Percentiles rank a stretch among this genome's conserved stretches.
Conservation (phyloP, 2,888 invertebrate species). For the Furcula furcula region DNA sequence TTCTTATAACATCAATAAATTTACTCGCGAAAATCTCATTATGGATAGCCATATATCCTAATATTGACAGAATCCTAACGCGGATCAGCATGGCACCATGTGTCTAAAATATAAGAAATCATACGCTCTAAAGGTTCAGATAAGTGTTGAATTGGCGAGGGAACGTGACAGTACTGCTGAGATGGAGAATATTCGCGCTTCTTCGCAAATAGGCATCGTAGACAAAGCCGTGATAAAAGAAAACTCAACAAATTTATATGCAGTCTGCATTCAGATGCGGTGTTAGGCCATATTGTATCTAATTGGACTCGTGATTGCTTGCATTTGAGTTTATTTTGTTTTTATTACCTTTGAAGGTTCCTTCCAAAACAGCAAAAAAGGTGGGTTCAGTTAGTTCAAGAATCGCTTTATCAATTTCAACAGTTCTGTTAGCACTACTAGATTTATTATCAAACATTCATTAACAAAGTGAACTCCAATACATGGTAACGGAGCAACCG, state of each 20-base stretch:
- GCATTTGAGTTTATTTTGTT: background rate
- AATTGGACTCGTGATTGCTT: constrained; percentile 13
- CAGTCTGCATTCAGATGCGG: constrained; percentile 19
- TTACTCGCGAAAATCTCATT: too few species aligned
- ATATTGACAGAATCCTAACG: background rate
- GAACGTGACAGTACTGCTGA: constrained; percentile 21
- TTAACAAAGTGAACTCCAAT: too few species aligned
- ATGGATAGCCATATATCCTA: too few species aligned
- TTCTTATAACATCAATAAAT: too few species aligned
- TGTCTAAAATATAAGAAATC: constrained; percentile 20
- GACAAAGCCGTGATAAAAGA: constrained; percentile 18
- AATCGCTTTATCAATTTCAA: too few species aligned
- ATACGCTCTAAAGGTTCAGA: constrained; percentile 29
- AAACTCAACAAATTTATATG: constrained; percentile 22
- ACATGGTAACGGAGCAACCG: too few species aligned
- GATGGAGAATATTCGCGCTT: constrained; percentile 18
- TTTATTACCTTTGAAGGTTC: too few species aligned
- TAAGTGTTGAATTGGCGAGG: constrained; percentile 34
- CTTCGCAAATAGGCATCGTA: constrained; percentile 23
- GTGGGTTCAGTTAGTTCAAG: too few species aligned
- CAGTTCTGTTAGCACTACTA: too few species aligned
- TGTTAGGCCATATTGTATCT: constrained; percentile 23
- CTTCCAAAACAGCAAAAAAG: too few species aligned
- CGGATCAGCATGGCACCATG: background rate
- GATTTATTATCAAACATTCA: too few species aligned